A percentile compares a stretch with the other conserved stretches of the same genome.
Evolutionary conservation across 2,113 vertebrate genomes (phyloP).

Genomic region (Ophthalmotilapia sp.): DNA sequence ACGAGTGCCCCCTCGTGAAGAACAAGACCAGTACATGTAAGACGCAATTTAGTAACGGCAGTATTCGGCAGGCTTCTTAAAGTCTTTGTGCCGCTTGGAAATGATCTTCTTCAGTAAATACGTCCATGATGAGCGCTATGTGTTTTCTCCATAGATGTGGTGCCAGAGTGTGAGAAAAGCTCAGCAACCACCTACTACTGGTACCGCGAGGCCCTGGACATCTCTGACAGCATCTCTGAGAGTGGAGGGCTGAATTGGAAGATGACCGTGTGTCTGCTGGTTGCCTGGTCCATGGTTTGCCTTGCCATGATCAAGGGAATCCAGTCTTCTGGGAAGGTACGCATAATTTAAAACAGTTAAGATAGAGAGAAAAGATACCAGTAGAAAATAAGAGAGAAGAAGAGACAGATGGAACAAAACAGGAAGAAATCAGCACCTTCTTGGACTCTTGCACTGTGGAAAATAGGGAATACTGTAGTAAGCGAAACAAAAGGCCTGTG

Average conservation of each 20-base stretch:
- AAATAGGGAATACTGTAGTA: not conserved
- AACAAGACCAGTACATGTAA: conserved; percentile 85
- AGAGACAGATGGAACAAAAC: not conserved
- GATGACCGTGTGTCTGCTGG: conserved; percentile 88
- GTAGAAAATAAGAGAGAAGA: not conserved
- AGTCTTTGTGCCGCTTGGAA: not conserved
- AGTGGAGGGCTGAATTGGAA: conserved; percentile 94
- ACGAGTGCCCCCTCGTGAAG: conserved; percentile 92
- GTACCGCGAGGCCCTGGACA: conserved; percentile 92
- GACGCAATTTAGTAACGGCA: not conserved
- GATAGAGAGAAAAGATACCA: not conserved
- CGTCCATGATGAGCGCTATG: not conserved
- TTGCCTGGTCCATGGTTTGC: conserved; percentile 90
- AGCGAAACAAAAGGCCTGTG: not conserved
- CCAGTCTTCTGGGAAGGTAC: conserved; percentile 96
- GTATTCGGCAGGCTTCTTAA: not conserved
- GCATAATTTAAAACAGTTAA: not conserved
- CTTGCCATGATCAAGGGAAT: conserved; percentile 99
- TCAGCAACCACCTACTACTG: conserved; percentile 97
- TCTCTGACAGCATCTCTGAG: conserved; percentile 87
- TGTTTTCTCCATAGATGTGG: conserved; percentile 73
- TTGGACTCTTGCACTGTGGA: not conserved
- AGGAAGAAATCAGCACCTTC: not conserved
- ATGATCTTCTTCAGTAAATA: not conserved
- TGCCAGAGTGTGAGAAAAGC: conserved; percentile 94